phyloP scores from a whole-genome alignment of 2,888 invertebrate genomes.

The Leptinotarsa rubiginosa region DNA sequence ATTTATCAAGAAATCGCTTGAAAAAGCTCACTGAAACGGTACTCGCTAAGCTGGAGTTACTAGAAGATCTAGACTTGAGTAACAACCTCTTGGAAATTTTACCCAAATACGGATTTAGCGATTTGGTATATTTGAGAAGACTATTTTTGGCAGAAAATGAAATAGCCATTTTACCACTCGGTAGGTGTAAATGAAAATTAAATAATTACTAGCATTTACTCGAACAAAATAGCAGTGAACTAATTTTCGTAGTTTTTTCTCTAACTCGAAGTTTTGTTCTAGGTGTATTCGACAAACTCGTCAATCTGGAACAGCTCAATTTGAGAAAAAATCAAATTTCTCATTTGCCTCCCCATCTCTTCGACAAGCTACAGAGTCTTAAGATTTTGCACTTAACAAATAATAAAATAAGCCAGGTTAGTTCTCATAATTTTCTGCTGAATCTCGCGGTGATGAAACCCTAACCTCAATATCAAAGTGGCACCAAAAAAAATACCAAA shows the following conservation, averaged over 20 bases:
- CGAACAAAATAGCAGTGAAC: no score
- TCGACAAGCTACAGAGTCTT: slow-evolving; percentile 68
- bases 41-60: slow-evolving; percentile 70
- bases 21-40: slow-evolving; percentile 70
- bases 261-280: slow-evolving; percentile 40
- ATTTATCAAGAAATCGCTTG: slow-evolving; percentile 76
- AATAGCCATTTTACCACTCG: slow-evolving; percentile 71
- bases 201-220: no score
- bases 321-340: slow-evolving; percentile 71
- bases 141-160: slow-evolving; percentile 79
- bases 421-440: no score
- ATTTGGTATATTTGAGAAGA: slow-evolving; percentile 71
- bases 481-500: no score
- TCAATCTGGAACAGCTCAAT: slow-evolving; percentile 69
- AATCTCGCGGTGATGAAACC: no score
- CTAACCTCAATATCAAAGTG: no score
- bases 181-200: slow-evolving; percentile 49
- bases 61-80: slow-evolving; percentile 79
- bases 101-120: slow-evolving; percentile 70
- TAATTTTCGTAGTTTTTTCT: no score
- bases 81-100: slow-evolving; percentile 75
- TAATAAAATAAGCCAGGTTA: slow-evolving; percentile 67
- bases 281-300: slow-evolving; percentile 69
- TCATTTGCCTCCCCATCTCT: slow-evolving; percentile 67
- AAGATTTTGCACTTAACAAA: slow-evolving; percentile 70